Evolutionary conservation across 1,140 invertebrate genomes (phyloP).

Genomic region (Caenorhabditis inopinata): DNA sequence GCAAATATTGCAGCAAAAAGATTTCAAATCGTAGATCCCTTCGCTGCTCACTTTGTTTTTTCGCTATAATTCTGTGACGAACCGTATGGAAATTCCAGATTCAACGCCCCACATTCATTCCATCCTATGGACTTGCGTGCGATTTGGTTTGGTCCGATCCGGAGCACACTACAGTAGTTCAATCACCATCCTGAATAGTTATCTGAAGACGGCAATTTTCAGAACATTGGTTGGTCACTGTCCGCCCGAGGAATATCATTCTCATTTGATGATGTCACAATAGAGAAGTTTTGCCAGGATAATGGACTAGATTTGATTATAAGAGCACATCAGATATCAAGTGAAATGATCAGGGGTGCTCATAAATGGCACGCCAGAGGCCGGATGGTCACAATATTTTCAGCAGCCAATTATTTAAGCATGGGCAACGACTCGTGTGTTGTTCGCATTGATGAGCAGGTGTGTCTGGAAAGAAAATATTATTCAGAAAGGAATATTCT

Average conservation of each 20-base stretch:
- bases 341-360: conserved; percentile 67
- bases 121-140: conserved; percentile 88
- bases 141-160: conserved; percentile 97
- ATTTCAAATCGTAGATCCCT: too few relatives aligned
- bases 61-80: too few relatives aligned
- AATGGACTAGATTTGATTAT: conserved; percentile 45
- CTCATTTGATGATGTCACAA: conserved; percentile 62
- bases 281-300: conserved; percentile 48
- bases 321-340: conserved; percentile 62
- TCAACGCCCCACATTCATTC: conserved; percentile 48
- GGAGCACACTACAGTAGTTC: conserved; percentile 71
- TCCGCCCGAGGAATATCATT: conserved; percentile 68
- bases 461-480: too few relatives aligned
- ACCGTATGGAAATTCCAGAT: too few relatives aligned
- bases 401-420: conserved; percentile 53
- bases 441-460: conserved; percentile 7
- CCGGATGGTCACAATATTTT: conserved; percentile 50
- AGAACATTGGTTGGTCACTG: conserved; percentile 70
- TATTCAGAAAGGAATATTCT: too few relatives aligned
- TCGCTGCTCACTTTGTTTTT: too few relatives aligned
- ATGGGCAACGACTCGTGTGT: conserved; percentile 44
- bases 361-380: conserved; percentile 69
- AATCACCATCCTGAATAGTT: neutral
- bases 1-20: too few relatives aligned
- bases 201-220: neutral